phyloP scores from a whole-genome alignment of 2,888 invertebrate genomes.

The Dorcus parallelipipedus region DNA sequence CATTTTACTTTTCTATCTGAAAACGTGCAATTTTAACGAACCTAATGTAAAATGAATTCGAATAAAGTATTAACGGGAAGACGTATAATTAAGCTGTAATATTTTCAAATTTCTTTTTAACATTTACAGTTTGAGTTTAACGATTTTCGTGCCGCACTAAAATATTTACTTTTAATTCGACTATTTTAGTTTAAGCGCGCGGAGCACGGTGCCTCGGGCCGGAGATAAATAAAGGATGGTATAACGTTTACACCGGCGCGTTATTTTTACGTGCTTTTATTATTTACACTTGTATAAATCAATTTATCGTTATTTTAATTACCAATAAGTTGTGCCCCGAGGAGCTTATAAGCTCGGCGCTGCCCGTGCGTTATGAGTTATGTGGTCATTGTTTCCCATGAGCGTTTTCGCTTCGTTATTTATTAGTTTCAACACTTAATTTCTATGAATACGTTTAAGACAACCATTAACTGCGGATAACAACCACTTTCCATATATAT shows the following conservation, averaged over 20 bases:
- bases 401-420: constrained; percentile 15
- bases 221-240: constrained; percentile 14
- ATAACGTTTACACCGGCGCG: constrained; percentile 14
- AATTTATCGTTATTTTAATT: constrained; percentile 31
- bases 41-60: no score
- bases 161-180: constrained; percentile 12
- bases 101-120: no score
- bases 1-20: no score
- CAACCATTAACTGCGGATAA: constrained; percentile 10
- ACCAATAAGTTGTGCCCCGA: constrained; percentile 22
- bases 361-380: constrained; percentile 25
- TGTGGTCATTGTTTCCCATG: constrained; percentile 20
- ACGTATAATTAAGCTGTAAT: no score
- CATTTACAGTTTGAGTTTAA: no score
- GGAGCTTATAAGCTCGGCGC: constrained; percentile 19
- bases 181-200: constrained; percentile 9
- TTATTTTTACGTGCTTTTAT: constrained; percentile 20
- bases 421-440: constrained; percentile 20
- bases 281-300: constrained; percentile 27
- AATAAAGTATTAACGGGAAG: no score
- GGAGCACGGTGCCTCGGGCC: constrained; percentile 2
- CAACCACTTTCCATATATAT: constrained; percentile 3
- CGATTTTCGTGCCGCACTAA: not conserved
- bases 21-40: no score
- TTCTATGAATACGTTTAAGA: constrained; percentile 16